phyloP scores from a whole-genome alignment of 2,113 vertebrate genomes.

The Chaenocephalus aceratus region DNA sequence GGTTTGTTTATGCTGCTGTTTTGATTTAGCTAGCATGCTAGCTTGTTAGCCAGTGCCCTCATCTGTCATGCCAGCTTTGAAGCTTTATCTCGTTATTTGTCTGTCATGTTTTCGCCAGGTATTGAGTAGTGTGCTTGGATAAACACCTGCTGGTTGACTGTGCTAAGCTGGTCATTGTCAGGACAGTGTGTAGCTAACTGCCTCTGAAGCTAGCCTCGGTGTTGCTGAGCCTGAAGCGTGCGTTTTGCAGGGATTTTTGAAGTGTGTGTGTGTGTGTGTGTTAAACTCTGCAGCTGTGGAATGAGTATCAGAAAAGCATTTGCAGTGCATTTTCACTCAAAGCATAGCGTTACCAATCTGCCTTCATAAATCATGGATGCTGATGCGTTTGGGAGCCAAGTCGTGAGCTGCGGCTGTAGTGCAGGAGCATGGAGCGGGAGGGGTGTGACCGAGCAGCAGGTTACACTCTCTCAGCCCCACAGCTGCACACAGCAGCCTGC shows the following conservation, averaged over 20 bases:
- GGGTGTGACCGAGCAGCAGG: slow-evolving; percentile 70
- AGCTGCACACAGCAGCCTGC: slow-evolving; percentile 38
- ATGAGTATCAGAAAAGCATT: background rate
- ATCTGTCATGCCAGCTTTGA: slow-evolving; percentile 48
- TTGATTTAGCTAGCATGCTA: slow-evolving; percentile 59
- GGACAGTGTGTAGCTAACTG: background rate
- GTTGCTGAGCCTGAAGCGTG: background rate
- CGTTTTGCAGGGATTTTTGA: slow-evolving; percentile 35
- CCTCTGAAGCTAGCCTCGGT: background rate
- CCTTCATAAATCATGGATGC: slow-evolving; percentile 23
- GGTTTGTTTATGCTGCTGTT: slow-evolving; percentile 70
- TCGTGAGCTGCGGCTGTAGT: slow-evolving; percentile 58
- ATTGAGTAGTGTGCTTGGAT: background rate
- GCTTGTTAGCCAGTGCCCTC: slow-evolving; percentile 57
- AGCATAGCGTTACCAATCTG: background rate
- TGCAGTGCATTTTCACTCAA: background rate
- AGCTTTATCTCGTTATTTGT: background rate
- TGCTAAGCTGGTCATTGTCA: background rate
- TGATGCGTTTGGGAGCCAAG: slow-evolving; percentile 34
- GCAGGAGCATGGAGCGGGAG: slow-evolving; percentile 55
- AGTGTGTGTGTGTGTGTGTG: background rate
- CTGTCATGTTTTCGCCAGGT: background rate
- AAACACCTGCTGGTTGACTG: background rate
- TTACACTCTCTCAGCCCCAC: slow-evolving; percentile 39
- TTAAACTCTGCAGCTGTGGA: background rate